Percentiles rank a stretch among this genome's conserved stretches.
These are phyloP conservation scores for Somateria mollissima DNA, from an alignment of 2,797 vertebrate species.

Conservation along the genomic window DNA sequence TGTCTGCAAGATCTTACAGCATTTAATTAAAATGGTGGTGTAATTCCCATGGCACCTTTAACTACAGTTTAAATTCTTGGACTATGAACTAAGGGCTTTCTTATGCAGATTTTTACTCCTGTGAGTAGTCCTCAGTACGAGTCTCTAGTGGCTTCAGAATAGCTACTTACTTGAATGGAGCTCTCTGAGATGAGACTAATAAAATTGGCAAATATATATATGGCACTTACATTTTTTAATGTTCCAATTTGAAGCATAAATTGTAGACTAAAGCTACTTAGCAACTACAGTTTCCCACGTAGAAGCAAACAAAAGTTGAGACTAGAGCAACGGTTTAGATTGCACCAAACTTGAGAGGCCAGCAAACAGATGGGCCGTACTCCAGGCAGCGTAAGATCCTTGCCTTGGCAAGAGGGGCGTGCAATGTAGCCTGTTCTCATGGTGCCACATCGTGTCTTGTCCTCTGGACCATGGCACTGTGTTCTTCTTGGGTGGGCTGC, in stretches of 20 bases:
- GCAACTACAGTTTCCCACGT: background rate
- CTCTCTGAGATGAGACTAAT: background rate
- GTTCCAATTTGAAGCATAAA: slow-evolving; percentile 4
- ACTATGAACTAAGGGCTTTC: slow-evolving; percentile 63
- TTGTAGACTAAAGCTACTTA: background rate
- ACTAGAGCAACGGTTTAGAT: background rate
- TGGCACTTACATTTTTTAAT: background rate
- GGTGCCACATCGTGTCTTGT: too few relatives aligned
- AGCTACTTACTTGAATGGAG: slow-evolving; percentile 50
- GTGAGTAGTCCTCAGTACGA: slow-evolving; percentile 28
- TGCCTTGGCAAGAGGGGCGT: background rate
- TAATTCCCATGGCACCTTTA: slow-evolving; percentile 71
- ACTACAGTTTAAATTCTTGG: slow-evolving; percentile 66
- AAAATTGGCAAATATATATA: background rate
- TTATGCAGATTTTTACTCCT: slow-evolving; percentile 53
- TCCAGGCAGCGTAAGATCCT: background rate
- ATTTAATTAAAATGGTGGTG: slow-evolving; percentile 75
- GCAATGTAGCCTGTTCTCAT: background rate
- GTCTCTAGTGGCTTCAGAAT: slow-evolving; percentile 45
- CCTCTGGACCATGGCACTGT: background rate
- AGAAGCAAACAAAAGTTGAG: background rate
- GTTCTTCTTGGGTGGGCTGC: background rate
- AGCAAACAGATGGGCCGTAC: background rate
- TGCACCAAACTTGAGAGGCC: background rate
- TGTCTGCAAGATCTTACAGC: slow-evolving; percentile 68